Conservation (phyloP, 1,140 invertebrate species). For the Achroia grisella region DNA sequence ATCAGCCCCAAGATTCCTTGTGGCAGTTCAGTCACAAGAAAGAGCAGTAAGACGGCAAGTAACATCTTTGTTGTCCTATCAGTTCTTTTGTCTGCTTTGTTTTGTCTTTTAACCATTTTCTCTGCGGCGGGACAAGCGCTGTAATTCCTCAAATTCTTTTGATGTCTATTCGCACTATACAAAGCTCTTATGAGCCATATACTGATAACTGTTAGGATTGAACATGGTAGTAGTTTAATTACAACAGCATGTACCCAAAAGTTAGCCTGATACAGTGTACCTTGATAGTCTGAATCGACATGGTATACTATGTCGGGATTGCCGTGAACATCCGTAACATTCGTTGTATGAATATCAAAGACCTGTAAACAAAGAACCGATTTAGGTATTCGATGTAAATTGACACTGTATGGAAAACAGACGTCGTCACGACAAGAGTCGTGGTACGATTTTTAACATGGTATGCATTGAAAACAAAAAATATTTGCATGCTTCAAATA, state of each 20-base stretch:
- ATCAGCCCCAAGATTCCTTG: slow-evolving; percentile 84
- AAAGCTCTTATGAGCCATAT: slow-evolving; percentile 85
- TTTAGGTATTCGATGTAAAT: slow-evolving; percentile 42
- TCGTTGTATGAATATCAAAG: slow-evolving; percentile 65
- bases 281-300: slow-evolving; percentile 77
- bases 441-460: not conserved
- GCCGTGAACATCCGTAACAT: slow-evolving; percentile 37
- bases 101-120: slow-evolving; percentile 78
- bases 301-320: slow-evolving; percentile 76
- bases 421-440: slow-evolving; percentile 3
- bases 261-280: slow-evolving; percentile 78
- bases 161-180: slow-evolving; percentile 80
- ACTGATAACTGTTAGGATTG: slow-evolving; percentile 88
- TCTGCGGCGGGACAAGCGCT: slow-evolving; percentile 44
- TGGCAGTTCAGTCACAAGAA: slow-evolving; percentile 91
- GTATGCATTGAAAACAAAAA: too few species aligned
- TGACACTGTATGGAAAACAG: slow-evolving; percentile 40
- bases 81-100: slow-evolving; percentile 75
- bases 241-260: slow-evolving; percentile 92
- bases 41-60: slow-evolving; percentile 88
- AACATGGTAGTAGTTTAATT: slow-evolving; percentile 89
- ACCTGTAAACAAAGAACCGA: slow-evolving; percentile 31
- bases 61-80: slow-evolving; percentile 94
- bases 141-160: slow-evolving; percentile 74
- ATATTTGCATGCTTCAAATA: too few species aligned